Base-by-base conservation (phyloP, 2,888 invertebrate species). In the Diaphora mendica region DNA sequence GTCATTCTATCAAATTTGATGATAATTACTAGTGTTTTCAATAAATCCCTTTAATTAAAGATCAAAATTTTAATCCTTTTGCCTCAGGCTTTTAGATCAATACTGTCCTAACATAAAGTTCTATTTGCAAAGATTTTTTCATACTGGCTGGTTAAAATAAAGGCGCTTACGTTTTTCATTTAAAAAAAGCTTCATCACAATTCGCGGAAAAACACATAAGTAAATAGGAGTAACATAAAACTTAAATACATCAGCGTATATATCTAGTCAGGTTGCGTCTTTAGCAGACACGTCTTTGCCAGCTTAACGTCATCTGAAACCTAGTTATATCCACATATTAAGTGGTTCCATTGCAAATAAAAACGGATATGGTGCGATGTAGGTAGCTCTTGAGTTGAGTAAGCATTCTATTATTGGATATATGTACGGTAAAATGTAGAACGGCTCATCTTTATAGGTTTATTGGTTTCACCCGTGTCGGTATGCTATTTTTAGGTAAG, bases 361-460 rank as follows among this genome's bases (percentile, higher is more conserved):
- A 78, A 78, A 71, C 70, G 11, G 5, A 68, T 72, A 73, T 71
- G 26, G 48, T 17, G 39, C 65, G 44, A 74, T 68, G 55, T 77
- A 69, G 59, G 73, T 8, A 71, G 62, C 55, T 70, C 70, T 70
- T 30, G 70, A 30, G 75, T 83, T 78, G 79, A 72, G 82, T 68
- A 80, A 77, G 55, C 66, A 39, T 64, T 48, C 78, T 81, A 73
- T 75, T 78, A 77, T 81, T 77, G 77, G 77, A 74, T 51, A 70
- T 74, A 77, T 73, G 75, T n/a, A 73, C 59, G 71, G 30, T 42
- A 74, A 64, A 48, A 82, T 74, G 77, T 83, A 66, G 79, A 78
- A 71, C 78, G 70, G 44, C 59, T 81, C 74, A 73, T 64, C 44
- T 76, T 75, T 79, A 69, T 77, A 74, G 72, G 80, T 64, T 64